These are phyloP conservation scores for Corythoichthys haematopterus DNA, from an alignment of 2,113 vertebrate species.

Conservation along the genomic window DNA sequence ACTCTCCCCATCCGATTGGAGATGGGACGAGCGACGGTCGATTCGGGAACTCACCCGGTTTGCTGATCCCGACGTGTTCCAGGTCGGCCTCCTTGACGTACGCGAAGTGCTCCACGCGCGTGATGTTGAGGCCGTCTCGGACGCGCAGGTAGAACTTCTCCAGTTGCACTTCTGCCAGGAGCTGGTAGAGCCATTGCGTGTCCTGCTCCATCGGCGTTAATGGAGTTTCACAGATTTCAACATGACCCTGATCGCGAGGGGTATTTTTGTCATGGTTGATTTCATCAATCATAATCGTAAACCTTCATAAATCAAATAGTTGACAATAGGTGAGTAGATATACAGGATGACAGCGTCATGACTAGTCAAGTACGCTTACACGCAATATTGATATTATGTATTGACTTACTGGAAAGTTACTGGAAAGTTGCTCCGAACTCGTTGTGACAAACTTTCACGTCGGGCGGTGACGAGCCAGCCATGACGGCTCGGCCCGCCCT, in stretches of 20 bases:
- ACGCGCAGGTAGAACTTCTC: slow-evolving; percentile 81
- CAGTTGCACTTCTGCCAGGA: slow-evolving; percentile 80
- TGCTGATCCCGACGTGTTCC: slow-evolving; percentile 82
- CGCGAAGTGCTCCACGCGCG: slow-evolving; percentile 78
- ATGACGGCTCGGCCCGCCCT: neutral
- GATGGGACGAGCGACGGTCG: too few relatives aligned
- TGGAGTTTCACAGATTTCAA: neutral
- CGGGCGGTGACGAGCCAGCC: neutral
- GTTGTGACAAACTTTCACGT: neutral
- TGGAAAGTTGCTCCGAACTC: neutral
- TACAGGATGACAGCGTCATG: too few relatives aligned
- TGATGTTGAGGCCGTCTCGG: slow-evolving; percentile 82
- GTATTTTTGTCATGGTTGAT: neutral
- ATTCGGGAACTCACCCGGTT: slow-evolving; percentile 73
- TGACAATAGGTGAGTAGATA: neutral
- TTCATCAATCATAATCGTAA: too few relatives aligned
- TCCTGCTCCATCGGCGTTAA: slow-evolving; percentile 75
- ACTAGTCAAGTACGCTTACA: neutral
- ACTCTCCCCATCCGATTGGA: too few relatives aligned
- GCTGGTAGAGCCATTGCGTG: slow-evolving; percentile 77
- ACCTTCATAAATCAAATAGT: neutral
- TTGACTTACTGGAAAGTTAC: neutral
- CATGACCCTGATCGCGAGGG: neutral
- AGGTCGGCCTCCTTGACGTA: slow-evolving; percentile 82
- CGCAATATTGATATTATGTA: neutral